Percentiles rank a stretch among this genome's conserved stretches.
These are phyloP conservation scores for Argentina silus DNA, from an alignment of 2,797 vertebrate species.

Conservation along the genomic window DNA sequence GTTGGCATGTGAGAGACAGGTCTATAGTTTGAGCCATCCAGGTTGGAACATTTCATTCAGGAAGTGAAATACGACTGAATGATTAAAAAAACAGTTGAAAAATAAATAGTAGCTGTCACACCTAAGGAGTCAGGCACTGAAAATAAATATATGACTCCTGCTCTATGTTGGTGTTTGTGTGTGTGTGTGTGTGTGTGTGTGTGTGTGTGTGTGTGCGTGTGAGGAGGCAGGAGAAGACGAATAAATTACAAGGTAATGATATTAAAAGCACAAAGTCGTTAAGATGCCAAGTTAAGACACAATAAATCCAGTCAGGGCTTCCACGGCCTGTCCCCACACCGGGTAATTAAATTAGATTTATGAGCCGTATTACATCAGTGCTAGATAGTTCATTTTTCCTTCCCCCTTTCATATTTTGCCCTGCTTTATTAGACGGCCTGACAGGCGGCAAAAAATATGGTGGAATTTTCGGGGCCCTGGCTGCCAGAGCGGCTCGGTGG, in stretches of 20 bases:
- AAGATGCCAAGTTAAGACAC: conserved; percentile 98
- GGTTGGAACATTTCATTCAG: background rate
- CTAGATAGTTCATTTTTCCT: conserved; percentile 90
- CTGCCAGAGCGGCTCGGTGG: conserved; percentile 81
- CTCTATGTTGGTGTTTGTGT: no score
- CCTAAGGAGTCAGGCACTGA: conserved; percentile 29
- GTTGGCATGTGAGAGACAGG: no score
- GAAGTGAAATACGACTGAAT: background rate
- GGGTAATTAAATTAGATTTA: conserved; percentile 99
- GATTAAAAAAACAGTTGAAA: conserved; percentile 20
- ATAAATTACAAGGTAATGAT: conserved; percentile 99
- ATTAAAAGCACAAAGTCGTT: conserved; percentile 99
- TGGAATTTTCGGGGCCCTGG: conserved; percentile 91
- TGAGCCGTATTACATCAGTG: conserved; percentile 99
- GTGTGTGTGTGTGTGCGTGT: conserved; percentile 69
- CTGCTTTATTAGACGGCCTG: conserved; percentile 99
- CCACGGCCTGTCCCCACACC: conserved; percentile 95
- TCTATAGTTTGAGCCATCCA: no score
- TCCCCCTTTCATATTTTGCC: conserved; percentile 87
- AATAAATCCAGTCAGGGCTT: conserved; percentile 94
- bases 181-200: conserved; percentile 34
- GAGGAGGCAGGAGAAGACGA: conserved; percentile 84
- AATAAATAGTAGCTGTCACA: conserved; percentile 66
- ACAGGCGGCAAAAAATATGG: conserved; percentile 99
- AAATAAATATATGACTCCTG: no score